A percentile compares a stretch with the other conserved stretches of the same genome.
Evolutionary conservation across 2,113 vertebrate species (phyloP).

Genomic region (Rhagologus leucostigma): DNA sequence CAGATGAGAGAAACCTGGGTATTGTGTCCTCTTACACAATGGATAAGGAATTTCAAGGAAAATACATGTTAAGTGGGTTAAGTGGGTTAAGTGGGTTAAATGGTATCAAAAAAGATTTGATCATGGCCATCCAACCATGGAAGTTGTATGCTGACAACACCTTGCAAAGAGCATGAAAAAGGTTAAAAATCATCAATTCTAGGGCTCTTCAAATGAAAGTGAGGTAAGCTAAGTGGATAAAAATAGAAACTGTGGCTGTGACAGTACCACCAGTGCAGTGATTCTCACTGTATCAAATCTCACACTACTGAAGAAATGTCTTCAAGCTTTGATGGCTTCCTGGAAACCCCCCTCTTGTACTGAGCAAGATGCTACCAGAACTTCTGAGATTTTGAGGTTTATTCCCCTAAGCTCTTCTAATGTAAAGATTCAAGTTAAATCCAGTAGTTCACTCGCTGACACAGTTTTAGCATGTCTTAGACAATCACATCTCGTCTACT

Average conservation of each 20-base stretch:
- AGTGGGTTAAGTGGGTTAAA: too few species aligned
- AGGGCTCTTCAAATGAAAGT: not conserved
- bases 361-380: not conserved
- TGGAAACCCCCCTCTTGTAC: fast-evolving
- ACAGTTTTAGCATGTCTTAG: not conserved
- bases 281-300: not conserved
- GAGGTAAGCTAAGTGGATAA: not conserved
- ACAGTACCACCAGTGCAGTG: not conserved
- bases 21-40: not conserved
- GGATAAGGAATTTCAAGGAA: not conserved
- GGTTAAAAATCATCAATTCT: not conserved
- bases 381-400: not conserved
- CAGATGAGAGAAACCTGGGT: not conserved
- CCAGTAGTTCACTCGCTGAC: not conserved
- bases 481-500: not conserved
- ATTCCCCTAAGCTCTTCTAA: not conserved
- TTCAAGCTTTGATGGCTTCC: not conserved
- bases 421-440: not conserved
- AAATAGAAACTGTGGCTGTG: not conserved
- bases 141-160: not conserved
- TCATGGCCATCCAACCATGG: not conserved
- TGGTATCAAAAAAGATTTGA: not conserved
- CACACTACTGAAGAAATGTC: not conserved
- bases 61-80: not conserved
- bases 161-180: not conserved